Conservation (phyloP, 2,113 vertebrate species). For the Terrapene triunguis region DNA sequence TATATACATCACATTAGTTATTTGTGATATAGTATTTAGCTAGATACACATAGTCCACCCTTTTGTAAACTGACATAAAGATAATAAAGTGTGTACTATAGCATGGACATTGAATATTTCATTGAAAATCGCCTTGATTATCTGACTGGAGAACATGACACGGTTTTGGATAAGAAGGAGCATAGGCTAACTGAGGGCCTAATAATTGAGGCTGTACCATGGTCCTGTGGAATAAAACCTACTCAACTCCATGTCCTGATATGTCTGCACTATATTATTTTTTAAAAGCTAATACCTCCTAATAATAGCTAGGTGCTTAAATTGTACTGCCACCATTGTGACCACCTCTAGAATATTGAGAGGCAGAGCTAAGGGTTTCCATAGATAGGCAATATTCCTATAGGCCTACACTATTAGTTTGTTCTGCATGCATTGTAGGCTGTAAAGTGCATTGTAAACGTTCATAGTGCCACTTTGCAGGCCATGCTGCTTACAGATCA, state of each 20-base stretch:
- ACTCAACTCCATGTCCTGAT: not conserved
- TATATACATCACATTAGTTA: not conserved
- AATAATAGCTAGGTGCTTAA: not conserved
- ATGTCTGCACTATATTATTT: not conserved
- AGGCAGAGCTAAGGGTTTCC: not conserved
- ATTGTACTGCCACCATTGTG: not conserved
- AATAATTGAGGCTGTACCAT: not conserved
- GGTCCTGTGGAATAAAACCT: not conserved
- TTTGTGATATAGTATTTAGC: not conserved
- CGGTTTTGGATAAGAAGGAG: not conserved
- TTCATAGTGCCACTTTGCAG: not conserved
- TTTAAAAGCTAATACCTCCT: not conserved
- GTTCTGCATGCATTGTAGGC: not conserved
- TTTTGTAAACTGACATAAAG: not conserved
- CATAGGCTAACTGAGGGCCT: constrained; percentile 1
- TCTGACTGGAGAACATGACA: not conserved
- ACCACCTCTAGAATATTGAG: not conserved
- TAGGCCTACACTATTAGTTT: not conserved
- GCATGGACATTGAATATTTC: not conserved
- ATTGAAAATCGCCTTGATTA: not conserved
- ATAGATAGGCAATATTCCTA: not conserved
- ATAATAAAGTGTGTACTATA: not conserved
- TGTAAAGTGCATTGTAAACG: not conserved
- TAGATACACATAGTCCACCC: not conserved
- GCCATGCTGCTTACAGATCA: not conserved